Conservation (phyloP, 2,888 invertebrate species). For the Hydrotaea cyrtoneurina region DNA sequence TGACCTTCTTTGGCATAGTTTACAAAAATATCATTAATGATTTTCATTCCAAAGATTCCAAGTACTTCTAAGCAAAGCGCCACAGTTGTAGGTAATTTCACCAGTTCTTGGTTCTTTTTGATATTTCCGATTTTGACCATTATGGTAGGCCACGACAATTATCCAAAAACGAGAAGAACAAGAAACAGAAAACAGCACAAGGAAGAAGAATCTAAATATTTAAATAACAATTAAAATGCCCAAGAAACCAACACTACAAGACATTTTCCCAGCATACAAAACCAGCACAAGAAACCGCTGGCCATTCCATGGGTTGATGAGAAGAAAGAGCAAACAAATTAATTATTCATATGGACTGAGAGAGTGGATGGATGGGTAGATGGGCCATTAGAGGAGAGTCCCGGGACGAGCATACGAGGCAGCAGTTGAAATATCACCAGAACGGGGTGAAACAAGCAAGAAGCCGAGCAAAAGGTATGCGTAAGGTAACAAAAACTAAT, state of each 20-base stretch:
- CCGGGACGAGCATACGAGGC: not conserved
- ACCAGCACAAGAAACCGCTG: not conserved
- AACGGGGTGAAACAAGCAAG: not conserved
- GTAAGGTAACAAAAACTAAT: conserved; percentile 62
- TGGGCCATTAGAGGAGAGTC: too few relatives aligned
- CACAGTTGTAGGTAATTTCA: not conserved
- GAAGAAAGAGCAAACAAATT: conserved; percentile 34
- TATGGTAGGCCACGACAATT: conserved; percentile 37
- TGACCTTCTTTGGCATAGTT: not conserved
- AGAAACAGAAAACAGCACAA: not conserved
- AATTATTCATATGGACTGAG: conserved; percentile 51
- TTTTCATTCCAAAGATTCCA: too few relatives aligned
- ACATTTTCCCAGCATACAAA: conserved; percentile 41
- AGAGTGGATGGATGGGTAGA: not conserved
- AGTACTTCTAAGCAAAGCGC: not conserved
- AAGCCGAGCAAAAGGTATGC: not conserved
- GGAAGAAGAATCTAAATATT: conserved; percentile 25
- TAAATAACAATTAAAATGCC: conserved; percentile 51
- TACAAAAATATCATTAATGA: too few relatives aligned
- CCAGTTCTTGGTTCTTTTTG: conserved; percentile 14
- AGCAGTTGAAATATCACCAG: conserved; percentile 1
- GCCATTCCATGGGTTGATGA: not conserved
- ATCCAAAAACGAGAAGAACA: not conserved
- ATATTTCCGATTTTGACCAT: conserved; percentile 45
- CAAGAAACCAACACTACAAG: conserved; percentile 12